These are phyloP conservation scores for Drosophila formosana DNA, from an alignment of 2,888 invertebrate species.

Conservation along the genomic window DNA sequence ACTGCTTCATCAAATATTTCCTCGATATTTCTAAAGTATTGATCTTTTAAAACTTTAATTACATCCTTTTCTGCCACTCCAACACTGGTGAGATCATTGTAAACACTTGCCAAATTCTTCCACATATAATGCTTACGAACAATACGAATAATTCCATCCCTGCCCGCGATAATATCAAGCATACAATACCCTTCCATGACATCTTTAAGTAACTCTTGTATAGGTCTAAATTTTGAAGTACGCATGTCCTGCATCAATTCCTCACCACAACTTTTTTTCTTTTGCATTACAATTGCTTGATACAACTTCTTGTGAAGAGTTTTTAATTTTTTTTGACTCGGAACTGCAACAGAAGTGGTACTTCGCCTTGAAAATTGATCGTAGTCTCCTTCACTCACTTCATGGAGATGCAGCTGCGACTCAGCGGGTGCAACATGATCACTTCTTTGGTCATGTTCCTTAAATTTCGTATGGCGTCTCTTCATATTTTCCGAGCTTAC, in stretches of 20 bases:
- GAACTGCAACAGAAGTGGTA: too few species aligned
- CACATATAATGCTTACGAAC: slow-evolving; percentile 56
- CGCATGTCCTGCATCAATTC: slow-evolving; percentile 7
- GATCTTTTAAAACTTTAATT: slow-evolving; percentile 16
- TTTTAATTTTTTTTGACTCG: neutral
- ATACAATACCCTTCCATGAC: slow-evolving; percentile 29
- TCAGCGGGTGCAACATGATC: too few species aligned
- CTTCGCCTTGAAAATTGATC: too few species aligned
- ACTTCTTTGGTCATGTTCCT: too few species aligned
- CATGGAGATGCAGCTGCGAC: too few species aligned
- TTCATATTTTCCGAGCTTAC: too few species aligned
- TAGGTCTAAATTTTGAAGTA: neutral
- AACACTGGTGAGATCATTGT: slow-evolving; percentile 25
- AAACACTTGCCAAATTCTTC: slow-evolving; percentile 25
- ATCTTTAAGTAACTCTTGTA: slow-evolving; percentile 3
- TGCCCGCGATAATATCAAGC: slow-evolving; percentile 22
- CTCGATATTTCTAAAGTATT: slow-evolving; percentile 37
- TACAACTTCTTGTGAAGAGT: slow-evolving; percentile 1
- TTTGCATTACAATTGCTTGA: neutral
- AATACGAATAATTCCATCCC: neutral
- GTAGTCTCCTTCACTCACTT: too few species aligned
- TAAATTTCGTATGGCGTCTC: too few species aligned
- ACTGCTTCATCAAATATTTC: slow-evolving; percentile 12
- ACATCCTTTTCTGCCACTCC: neutral
- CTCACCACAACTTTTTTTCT: neutral